A percentile compares a stretch with the other conserved stretches of the same genome.
Conservation (phyloP, 1,140 invertebrate species). For the Calycopis cecrops region DNA sequence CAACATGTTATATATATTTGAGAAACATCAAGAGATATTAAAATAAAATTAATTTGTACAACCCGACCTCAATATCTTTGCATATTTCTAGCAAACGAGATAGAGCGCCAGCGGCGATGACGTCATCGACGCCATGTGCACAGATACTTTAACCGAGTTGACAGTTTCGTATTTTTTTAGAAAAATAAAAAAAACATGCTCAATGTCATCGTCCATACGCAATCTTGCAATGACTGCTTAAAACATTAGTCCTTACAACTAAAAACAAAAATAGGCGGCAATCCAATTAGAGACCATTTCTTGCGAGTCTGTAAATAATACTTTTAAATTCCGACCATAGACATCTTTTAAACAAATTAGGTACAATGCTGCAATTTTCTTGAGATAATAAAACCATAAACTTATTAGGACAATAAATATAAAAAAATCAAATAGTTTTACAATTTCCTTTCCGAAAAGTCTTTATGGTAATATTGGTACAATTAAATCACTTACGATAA, state of each 20-base stretch:
- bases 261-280: constrained; percentile 21
- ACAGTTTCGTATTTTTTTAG: too few relatives aligned
- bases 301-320: constrained; percentile 22
- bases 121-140: too few relatives aligned
- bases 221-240: constrained; percentile 6
- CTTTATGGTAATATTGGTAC: constrained; percentile 16
- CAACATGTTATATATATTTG: too few relatives aligned
- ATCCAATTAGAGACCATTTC: constrained; percentile 22
- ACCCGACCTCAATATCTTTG: too few relatives aligned
- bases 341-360: constrained; percentile 1
- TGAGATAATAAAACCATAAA: not conserved
- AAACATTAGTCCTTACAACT: constrained; percentile 4
- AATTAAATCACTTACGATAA: constrained; percentile 19
- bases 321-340: constrained; percentile 17
- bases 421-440: constrained; percentile 7
- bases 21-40: too few relatives aligned
- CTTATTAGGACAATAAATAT: not conserved
- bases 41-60: too few relatives aligned
- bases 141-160: too few relatives aligned
- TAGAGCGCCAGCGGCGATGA: too few relatives aligned
- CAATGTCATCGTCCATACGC: not conserved
- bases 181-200: not conserved
- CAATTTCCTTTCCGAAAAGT: constrained; percentile 3
- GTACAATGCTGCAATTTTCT: not conserved
- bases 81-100: too few relatives aligned